Evolutionary conservation across 2,888 invertebrate genomes (phyloP).

Genomic region (Aplocera efformata): DNA sequence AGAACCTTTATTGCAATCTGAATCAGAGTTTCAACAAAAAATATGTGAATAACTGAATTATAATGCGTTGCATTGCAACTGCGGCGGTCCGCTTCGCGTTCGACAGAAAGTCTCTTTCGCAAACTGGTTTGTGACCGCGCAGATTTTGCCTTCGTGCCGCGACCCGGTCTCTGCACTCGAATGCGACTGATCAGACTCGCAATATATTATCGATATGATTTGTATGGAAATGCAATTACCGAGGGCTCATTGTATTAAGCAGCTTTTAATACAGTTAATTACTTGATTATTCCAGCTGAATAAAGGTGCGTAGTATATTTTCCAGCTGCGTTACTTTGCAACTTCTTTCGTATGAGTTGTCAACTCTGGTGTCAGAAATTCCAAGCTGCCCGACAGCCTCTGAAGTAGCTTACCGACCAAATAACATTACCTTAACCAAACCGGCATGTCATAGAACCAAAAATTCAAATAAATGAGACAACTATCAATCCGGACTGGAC

Average conservation of each 20-base stretch:
- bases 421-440: too few species aligned
- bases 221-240: neutral
- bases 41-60: constrained; percentile 4
- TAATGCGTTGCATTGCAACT: constrained; percentile 21
- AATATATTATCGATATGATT: constrained; percentile 19
- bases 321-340: too few species aligned
- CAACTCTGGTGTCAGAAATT: too few species aligned
- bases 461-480: too few species aligned
- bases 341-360: too few species aligned
- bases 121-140: constrained; percentile 61
- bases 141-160: constrained; percentile 36
- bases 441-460: too few species aligned
- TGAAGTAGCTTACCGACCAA: too few species aligned
- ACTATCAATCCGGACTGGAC: too few species aligned
- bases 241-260: too few species aligned
- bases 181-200: constrained; percentile 27
- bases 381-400: too few species aligned
- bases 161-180: constrained; percentile 30
- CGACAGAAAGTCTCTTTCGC: constrained; percentile 59
- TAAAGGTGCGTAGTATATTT: constrained; percentile 5
- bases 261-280: neutral
- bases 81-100: constrained; percentile 47
- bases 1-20: too few species aligned
- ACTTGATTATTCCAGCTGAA: neutral
- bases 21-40: too few species aligned